phyloP scores from a whole-genome alignment of 2,113 vertebrate genomes.

The Chascanopsetta lugubris region DNA sequence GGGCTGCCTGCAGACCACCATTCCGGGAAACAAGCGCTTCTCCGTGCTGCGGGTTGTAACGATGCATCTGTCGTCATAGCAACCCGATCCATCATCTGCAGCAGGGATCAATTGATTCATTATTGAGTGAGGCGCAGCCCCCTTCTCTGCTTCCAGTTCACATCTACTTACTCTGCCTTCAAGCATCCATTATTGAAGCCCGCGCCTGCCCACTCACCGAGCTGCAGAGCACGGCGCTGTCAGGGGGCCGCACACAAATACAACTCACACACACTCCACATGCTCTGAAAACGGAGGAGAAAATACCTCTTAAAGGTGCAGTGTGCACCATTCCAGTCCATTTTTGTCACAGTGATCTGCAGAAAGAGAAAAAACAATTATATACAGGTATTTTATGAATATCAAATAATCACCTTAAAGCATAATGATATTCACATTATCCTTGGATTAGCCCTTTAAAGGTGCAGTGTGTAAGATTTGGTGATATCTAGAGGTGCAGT shows the following conservation, averaged over 20 bases:
- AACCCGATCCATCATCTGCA: slow-evolving; percentile 76
- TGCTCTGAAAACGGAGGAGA: no score
- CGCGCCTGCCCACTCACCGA: slow-evolving; percentile 61
- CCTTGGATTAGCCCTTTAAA: no score
- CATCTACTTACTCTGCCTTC: slow-evolving; percentile 71
- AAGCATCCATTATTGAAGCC: slow-evolving; percentile 77
- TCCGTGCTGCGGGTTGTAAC: slow-evolving; percentile 59
- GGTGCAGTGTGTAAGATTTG: no score
- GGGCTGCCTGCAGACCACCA: slow-evolving; percentile 11
- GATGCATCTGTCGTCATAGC: slow-evolving; percentile 77
- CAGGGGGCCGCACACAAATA: slow-evolving; percentile 49
- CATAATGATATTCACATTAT: no score
- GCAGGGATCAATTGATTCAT: slow-evolving; percentile 80
- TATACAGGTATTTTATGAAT: no score
- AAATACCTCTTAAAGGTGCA: no score
- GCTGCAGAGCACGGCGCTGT: slow-evolving; percentile 63
- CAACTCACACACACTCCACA: slow-evolving; percentile 46
- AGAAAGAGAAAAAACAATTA: no score
- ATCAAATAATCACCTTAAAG: no score
- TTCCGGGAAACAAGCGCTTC: slow-evolving; percentile 53
- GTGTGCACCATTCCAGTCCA: no score
- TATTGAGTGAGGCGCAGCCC: slow-evolving; percentile 75
- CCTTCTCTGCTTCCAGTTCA: slow-evolving; percentile 77
- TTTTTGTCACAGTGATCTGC: no score
- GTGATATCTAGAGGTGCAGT: no score